Base-by-base conservation (phyloP, 2,888 invertebrate genomes). In the Orthonychiurus folsomi region DNA sequence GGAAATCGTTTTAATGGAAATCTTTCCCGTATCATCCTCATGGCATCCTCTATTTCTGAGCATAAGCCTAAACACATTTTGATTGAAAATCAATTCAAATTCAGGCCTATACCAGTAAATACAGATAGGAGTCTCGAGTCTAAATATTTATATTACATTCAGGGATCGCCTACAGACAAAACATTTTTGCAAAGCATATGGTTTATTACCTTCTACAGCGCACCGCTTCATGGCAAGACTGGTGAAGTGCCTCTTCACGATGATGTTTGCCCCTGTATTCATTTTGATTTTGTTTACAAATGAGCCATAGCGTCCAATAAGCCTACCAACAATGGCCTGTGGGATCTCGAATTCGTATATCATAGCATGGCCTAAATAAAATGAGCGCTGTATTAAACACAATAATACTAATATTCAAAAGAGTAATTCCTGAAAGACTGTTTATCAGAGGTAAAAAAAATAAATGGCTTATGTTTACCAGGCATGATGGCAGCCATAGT, bases 1-100 rank as follows among this genome's bases (percentile, higher is more conserved):
- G 92, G 88, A 79, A 86, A 92, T 72, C 84, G 83, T 74, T 87
- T 86, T 71, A 83, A 78, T 3, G 94, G 93, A 76, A 95, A 89
- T 77, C 87, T 87, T 70, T 87, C 84, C 73, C 89, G 84, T 71
- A 96, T 90, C 81, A 92, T 83, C 73, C 84, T 84, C 77, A 94
- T 79, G 47, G 94, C 93, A 69, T 84, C 82, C 72, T 87, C 86
- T 70, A 95, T 88, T 76, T 89, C 88, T 71, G 79, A 81, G 73
- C 86, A 84, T 56, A 85, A 83, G 73, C 90, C 89, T 86, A 75
- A 27, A 75, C 74, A 67, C 5, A 56, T 25, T n/a, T 25, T 9
- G 15, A 37, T n/a, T n/a, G n/a, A n/a, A n/a, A n/a, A n/a, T n/a
- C n/a, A n/a, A n/a, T n/a, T n/a, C n/a, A n/a, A n/a, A n/a, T n/a